Percentiles rank a stretch among this genome's conserved stretches.
These are phyloP conservation scores for Onychorhynchus coronatus DNA, from an alignment of 2,113 vertebrate species.

Conservation along the genomic window DNA sequence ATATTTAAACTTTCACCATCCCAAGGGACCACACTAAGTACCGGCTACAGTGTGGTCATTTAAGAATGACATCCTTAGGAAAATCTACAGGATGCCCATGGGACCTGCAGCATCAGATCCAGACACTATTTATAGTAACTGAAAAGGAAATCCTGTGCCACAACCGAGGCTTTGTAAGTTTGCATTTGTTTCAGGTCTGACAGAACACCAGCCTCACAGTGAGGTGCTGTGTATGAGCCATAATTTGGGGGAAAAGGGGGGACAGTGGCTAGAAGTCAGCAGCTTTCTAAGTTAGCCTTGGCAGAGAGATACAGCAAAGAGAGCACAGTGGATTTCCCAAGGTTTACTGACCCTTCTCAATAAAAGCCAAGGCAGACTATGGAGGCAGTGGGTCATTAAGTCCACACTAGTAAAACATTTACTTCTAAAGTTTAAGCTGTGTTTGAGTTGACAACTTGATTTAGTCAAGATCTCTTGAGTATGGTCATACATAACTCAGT, in stretches of 20 bases:
- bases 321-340: background rate
- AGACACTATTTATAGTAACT: constrained; percentile 37
- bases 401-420: background rate
- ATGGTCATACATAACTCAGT: background rate
- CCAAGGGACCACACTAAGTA: background rate
- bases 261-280: background rate
- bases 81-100: background rate
- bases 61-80: constrained; percentile 40
- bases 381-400: background rate
- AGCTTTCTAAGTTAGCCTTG: background rate
- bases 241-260: background rate
- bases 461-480: background rate
- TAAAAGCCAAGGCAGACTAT: background rate
- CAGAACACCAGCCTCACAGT: background rate
- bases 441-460: background rate
- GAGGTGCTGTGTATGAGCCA: background rate
- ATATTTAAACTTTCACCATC: constrained; percentile 3
- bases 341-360: background rate
- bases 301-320: background rate
- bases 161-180: background rate
- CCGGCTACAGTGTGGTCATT: constrained; percentile 38
- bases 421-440: background rate
- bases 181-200: background rate
- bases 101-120: constrained; percentile 14
- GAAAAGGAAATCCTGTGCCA: constrained; percentile 52